Base-by-base conservation (phyloP, 2,888 invertebrate species). In the Pediacus dermestoides region DNA sequence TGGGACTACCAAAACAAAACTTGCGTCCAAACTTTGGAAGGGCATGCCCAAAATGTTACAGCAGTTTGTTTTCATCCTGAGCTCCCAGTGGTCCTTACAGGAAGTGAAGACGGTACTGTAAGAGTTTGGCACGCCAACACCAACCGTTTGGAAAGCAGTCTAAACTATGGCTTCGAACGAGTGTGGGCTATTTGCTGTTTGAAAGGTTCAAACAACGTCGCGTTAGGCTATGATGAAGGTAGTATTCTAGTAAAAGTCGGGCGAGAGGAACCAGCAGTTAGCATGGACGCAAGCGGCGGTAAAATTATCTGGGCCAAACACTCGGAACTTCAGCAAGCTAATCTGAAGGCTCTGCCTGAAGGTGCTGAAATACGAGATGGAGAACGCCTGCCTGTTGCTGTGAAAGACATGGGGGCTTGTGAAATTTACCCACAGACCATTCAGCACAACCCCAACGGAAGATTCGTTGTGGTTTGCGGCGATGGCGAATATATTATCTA, bases 1-100 rank as follows among this genome's bases (percentile, higher is more conserved):
- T 99, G 99, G 99, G 99, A 99, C 66, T 99, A 99, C 68, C 91
- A 99, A 71, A 99, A 97, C 71, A 99, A 99, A 74, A 96, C 95
- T 0, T 99, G 97, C 68, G 97, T 99, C 0, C 97, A 99, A 67
- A 97, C 97, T 0, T 73, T 99, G 43, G 96, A 97, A 70, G 88
- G 97, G 0, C 99, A 99, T 71, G 88, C 92, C 0, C 93, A 95
- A 66, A 99, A 99, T 64, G 91, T 99, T 35, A 85, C 89, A 1
- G 87, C 89, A 0, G 97, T 97, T 1, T 88, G 89, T 42, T 99
- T 99, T 74, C 99, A 99, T 72, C 97, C 99, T 0, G 97, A 97
- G 66, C 73, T 99, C 46, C 99, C 99, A 0, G 90, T 99, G 48
- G 85, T 99, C 40, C 45, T 58, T 13, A 50, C 50, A 30, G 99